phyloP scores from a whole-genome alignment of 2,113 vertebrate genomes.

The Scalopus aquaticus region DNA sequence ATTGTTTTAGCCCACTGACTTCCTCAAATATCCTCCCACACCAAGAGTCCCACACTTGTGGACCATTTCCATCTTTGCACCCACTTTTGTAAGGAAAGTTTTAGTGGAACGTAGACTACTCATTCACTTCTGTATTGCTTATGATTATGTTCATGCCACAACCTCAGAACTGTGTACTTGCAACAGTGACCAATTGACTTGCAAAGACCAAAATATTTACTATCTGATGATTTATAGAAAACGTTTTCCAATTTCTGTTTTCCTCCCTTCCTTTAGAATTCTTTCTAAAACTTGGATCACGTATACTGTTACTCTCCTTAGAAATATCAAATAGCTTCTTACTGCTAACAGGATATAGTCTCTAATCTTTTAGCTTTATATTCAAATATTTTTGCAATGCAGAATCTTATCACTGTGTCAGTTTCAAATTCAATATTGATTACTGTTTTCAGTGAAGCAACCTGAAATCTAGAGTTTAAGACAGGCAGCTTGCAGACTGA shows the following conservation, averaged over 20 bases:
- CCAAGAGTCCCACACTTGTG: background rate
- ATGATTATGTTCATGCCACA: background rate
- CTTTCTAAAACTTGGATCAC: background rate
- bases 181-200: background rate
- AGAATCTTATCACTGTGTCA: background rate
- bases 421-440: background rate
- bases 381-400: background rate
- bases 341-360: background rate
- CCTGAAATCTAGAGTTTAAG: background rate
- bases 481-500: background rate
- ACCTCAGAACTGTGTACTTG: background rate
- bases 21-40: background rate
- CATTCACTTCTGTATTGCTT: background rate
- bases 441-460: background rate
- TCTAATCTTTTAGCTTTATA: background rate
- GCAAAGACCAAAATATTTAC: background rate
- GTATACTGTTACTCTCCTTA: background rate
- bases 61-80: background rate
- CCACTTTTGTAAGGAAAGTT: background rate
- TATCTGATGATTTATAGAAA: background rate
- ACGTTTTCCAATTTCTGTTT: background rate
- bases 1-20: background rate
- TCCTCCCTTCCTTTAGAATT: background rate
- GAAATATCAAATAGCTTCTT: background rate
- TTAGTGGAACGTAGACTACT: background rate